Conservation (phyloP, 2,888 invertebrate genomes). For the Ophioninae sp. region DNA sequence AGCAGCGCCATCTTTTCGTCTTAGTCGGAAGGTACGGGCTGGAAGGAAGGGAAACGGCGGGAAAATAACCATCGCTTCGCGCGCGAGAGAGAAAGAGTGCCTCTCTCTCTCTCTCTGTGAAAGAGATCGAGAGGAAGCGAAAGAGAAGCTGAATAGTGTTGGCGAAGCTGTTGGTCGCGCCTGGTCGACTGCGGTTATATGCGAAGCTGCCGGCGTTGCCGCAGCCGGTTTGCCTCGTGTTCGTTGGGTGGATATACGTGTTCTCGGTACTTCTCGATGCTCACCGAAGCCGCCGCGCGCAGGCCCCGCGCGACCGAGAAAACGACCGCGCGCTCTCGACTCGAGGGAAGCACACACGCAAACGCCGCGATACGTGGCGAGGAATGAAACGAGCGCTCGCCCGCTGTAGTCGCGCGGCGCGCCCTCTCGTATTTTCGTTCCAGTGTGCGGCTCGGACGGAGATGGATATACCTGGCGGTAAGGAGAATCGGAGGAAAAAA, state of each 20-base stretch:
- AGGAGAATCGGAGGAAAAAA: background rate
- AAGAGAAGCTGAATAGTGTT: conserved; percentile 73
- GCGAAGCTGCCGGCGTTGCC: conserved; percentile 73
- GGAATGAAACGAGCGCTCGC: conserved; percentile 4
- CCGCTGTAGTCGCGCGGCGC: conserved; percentile 2
- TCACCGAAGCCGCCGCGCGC: conserved; percentile 53
- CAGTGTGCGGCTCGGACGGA: background rate
- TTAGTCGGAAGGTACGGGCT: conserved; percentile 34
- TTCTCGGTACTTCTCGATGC: conserved; percentile 74
- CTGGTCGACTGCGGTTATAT: conserved; percentile 78
- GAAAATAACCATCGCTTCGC: background rate
- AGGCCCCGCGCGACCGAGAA: conserved; percentile 13
- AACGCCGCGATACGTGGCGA: background rate
- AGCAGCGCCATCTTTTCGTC: conserved; percentile 49
- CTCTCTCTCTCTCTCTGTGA: no score
- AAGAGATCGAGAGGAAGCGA: conserved; percentile 32
- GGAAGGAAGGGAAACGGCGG: conserved; percentile 25
- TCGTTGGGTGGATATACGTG: conserved; percentile 76
- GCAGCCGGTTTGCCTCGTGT: conserved; percentile 77
- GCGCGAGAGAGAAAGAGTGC: conserved; percentile 9
- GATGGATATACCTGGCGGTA: background rate
- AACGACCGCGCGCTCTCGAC: conserved; percentile 29
- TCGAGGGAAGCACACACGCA: conserved; percentile 6
- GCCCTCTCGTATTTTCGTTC: conserved; percentile 17
- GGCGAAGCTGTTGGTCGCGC: conserved; percentile 79